Evolutionary conservation across 2,797 vertebrate genomes (phyloP), one percentile per base, ranked within the genome.

Genomic region (Cynodonichthys magdalenae): DNA sequence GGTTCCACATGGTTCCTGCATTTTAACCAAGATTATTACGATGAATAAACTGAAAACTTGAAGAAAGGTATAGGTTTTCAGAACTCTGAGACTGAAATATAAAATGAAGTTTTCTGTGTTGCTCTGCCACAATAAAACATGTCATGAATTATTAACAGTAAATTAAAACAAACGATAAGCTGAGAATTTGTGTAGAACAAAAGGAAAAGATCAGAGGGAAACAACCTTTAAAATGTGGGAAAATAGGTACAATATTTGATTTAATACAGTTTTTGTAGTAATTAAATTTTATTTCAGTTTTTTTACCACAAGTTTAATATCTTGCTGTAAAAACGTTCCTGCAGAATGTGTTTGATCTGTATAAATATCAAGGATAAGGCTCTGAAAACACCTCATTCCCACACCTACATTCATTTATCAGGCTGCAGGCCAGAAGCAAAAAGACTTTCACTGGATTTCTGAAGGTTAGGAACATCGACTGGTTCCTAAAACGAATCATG

Each of bases 321-420:
- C 1, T 0, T n/a, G 17, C 1, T 28, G 20, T 46, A 47, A 34
- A 47, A 14, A 15, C 14, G 50, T 36, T 47, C 44, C 36, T 29
- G 28, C 48, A 46, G 44, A 41, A 57, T 50, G 11, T 61, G 54
- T 69, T 65, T 55, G n/a, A 45, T 48, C 39, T 20, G 0, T 20
- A 48, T 12, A 39, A 54, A 31, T 58, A 39, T 59, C 44, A 61
- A 60, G 29, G 54, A 62, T 17, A 10, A 7, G 41, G 42, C n/a
- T 11, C 20, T 41, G 34, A 28, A 10, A 54, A 59, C 17, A 36
- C 20, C 44, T 31, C 1, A 58, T 41, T 8, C 29, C 29, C 19
- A 27, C 49, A 47, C 45, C 17, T 47, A 27, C 14, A 60, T 20
- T 55, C 69, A 66, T 75, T 68, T 61, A 72, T 60, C 4, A 67